Evolutionary conservation across 2,797 vertebrate genomes (phyloP).

Genomic region (Anableps anableps): DNA sequence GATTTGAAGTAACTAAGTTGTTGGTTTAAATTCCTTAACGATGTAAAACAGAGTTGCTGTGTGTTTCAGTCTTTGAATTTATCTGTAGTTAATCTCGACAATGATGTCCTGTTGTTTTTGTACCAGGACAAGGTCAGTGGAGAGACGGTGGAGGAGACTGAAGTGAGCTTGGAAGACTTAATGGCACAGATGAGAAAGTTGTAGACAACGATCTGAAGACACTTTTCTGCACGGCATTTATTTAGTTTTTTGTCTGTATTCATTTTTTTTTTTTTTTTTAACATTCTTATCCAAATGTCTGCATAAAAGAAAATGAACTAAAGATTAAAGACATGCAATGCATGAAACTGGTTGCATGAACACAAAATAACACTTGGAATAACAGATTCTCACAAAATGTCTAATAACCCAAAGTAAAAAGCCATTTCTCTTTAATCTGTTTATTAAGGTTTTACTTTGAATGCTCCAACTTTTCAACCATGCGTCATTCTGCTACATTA

Average conservation of each 20-base stretch:
- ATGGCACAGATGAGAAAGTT: conserved; percentile 96
- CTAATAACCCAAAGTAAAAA: conserved; percentile 16
- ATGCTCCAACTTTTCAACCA: conserved; percentile 10
- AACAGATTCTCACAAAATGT: conserved; percentile 12
- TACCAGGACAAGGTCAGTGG: conserved; percentile 72
- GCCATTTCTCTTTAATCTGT: conserved; percentile 3
- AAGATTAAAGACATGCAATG: conserved; percentile 11
- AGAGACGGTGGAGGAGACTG: conserved; percentile 84
- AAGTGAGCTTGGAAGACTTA: conserved; percentile 94
- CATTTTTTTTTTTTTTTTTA: conserved; percentile 9
- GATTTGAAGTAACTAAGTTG: neutral
- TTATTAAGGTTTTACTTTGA: conserved; percentile 31
- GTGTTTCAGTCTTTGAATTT: neutral
- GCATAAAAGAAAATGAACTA: neutral
- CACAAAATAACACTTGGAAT: conserved; percentile 15
- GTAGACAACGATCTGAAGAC: conserved; percentile 65
- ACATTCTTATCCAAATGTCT: conserved; percentile 19
- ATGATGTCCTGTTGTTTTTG: conserved; percentile 33
- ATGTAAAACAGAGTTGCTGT: conserved; percentile 3
- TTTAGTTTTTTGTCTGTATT: neutral
- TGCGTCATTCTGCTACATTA: conserved; percentile 29
- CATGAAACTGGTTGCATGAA: conserved; percentile 37
- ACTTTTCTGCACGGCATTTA: conserved; percentile 1
- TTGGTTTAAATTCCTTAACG: neutral
- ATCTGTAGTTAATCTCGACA: neutral